Evolutionary conservation across 2,113 vertebrate genomes (phyloP).

Genomic region (Tenebrosternarchus preto): DNA sequence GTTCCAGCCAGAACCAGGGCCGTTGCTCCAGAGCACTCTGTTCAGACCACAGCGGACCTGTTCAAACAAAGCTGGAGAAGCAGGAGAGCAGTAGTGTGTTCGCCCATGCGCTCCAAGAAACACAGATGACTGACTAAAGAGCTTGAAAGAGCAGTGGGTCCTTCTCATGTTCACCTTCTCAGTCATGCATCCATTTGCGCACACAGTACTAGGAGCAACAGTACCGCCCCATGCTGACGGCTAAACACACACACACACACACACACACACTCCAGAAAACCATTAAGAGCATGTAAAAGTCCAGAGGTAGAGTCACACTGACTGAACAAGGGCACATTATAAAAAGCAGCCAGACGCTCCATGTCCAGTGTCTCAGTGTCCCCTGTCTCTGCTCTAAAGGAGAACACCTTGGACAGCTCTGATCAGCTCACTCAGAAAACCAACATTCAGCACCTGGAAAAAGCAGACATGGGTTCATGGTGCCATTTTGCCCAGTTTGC

Average conservation of each 20-base stretch:
- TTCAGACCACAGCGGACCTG: slow-evolving; percentile 64
- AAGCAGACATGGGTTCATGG: too few relatives aligned
- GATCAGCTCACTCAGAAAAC: too few relatives aligned
- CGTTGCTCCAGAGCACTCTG: slow-evolving; percentile 41
- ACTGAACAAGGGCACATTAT: too few relatives aligned
- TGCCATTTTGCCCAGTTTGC: too few relatives aligned
- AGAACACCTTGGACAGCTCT: too few relatives aligned
- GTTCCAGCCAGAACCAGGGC: slow-evolving; percentile 57
- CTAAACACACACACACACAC: neutral
- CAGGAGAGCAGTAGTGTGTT: slow-evolving; percentile 62
- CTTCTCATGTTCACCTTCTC: slow-evolving; percentile 7
- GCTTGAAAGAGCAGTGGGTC: slow-evolving; percentile 59
- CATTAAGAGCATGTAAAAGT: too few relatives aligned
- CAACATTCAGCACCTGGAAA: too few relatives aligned
- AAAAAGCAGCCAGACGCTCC: too few relatives aligned
- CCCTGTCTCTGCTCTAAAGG: too few relatives aligned
- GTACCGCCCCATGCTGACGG: slow-evolving; percentile 48
- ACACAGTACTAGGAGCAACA: slow-evolving; percentile 21
- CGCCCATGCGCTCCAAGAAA: slow-evolving; percentile 65
- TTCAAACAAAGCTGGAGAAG: slow-evolving; percentile 65
- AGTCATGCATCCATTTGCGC: slow-evolving; percentile 1
- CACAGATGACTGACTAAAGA: slow-evolving; percentile 59
- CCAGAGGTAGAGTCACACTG: too few relatives aligned
- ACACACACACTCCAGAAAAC: neutral
- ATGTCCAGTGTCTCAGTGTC: too few relatives aligned